Evolutionary conservation across 2,113 vertebrate genomes (phyloP), one percentile per base, ranked within the genome.

Genomic region (Pyrgilauda ruficollis): DNA sequence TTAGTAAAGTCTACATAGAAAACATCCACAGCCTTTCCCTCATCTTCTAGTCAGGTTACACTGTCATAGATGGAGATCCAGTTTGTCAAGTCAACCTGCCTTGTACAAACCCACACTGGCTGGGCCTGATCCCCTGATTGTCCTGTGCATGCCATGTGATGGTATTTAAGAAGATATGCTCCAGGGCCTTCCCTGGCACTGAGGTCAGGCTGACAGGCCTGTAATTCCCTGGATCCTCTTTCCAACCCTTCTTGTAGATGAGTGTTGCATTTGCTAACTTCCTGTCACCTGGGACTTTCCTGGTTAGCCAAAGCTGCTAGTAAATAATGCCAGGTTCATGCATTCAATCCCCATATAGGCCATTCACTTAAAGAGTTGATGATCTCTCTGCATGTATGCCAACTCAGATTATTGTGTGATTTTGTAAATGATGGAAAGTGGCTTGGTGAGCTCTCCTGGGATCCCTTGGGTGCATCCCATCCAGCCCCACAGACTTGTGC

Each of bases 401-500:
- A 46, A 23, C 23, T 28, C 39, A 33, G 27, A 61, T n/a, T 53
- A 10, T 23, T 27, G 33, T 33, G 18, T 33, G 33, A 43, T 61
- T 44, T n/a, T 33, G 18, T 44, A 52, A 55, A 23, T 16, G 26
- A 55, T 27, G 8, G 30, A 37, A 55, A 77, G 27, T 49, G 35
- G 10, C 35, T 55, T 55, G 31, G 15, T 62, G 55, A 83, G 15
- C 10, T 11, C 63, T 89, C 18, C 24, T 3, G 11, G 23, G 41
- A 28, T 47, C 24, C n/a, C 23, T n/a, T 39, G 61, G 22, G 28
- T 52, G 33, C 20, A 59, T 30, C 20, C 39, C 53, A 68, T 53
- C 20, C 0, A 0, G 23, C 16, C 24, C 39, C 19, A 21, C 1
- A 17, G 50, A 68, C 11, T 15, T 68, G 16, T n/a, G 39, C 46